Evolutionary conservation across 2,113 vertebrate genomes (phyloP).

Genomic region (Promerops cafer): DNA sequence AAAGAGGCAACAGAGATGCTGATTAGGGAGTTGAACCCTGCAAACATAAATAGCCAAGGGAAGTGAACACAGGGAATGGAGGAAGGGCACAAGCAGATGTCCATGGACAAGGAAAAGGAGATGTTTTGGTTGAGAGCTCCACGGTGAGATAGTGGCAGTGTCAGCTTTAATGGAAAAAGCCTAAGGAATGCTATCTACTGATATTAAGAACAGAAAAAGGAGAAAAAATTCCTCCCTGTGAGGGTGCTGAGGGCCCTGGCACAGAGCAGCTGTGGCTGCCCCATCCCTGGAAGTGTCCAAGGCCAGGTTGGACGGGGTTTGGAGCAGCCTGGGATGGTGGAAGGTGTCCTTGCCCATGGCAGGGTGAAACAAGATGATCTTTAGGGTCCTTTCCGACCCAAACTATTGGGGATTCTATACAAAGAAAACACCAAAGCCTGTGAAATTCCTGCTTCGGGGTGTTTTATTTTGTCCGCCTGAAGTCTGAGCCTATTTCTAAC

Average conservation of each 20-base stretch:
- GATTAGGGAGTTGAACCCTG: not conserved
- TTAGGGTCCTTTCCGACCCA: not conserved
- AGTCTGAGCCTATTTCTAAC: not conserved
- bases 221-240: not conserved
- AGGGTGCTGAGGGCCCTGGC: not conserved
- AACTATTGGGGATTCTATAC: not conserved
- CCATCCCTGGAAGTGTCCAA: not conserved
- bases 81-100: not conserved
- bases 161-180: not conserved
- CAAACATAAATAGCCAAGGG: not conserved
- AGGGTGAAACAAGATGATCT: not conserved
- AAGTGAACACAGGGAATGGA: not conserved
- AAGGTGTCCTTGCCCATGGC: not conserved
- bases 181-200: not conserved
- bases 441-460: not conserved
- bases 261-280: not conserved
- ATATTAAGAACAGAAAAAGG: not conserved
- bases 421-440: not conserved
- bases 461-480: not conserved
- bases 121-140: not conserved
- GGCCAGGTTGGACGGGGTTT: accelerated
- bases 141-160: not conserved
- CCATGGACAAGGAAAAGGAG: not conserved
- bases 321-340: accelerated
- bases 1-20: not conserved